Evolutionary conservation across 30 jellyfish, hydroid and myxozoan genomes (phyloP).

Genomic region (Hydractinia echinata): DNA sequence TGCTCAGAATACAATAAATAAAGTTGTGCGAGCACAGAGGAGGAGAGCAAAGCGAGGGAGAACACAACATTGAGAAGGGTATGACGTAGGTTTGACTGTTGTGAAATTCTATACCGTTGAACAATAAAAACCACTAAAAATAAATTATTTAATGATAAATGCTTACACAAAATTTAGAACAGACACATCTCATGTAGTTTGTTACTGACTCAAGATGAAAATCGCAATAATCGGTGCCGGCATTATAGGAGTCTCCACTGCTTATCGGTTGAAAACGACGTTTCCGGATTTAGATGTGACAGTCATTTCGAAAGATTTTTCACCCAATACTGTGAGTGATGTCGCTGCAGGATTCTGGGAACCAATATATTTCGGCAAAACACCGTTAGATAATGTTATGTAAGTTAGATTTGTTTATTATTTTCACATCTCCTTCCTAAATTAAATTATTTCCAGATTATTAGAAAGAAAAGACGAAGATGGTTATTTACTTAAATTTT

Average conservation of each 20-base stretch:
- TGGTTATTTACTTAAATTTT: not conserved
- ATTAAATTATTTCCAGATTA: not conserved
- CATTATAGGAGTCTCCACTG: slow-evolving; percentile 71
- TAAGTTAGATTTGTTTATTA: not conserved
- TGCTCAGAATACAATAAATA: too few species aligned
- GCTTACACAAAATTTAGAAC: too few species aligned
- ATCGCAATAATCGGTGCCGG: slow-evolving; percentile 90
- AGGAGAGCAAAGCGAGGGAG: too few species aligned
- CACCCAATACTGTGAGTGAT: slow-evolving; percentile 75
- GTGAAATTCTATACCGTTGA: too few species aligned
- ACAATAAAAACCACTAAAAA: too few species aligned
- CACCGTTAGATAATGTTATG: slow-evolving; percentile 73
- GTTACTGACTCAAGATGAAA: not conserved
- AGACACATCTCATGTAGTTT: too few species aligned
- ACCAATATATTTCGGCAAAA: slow-evolving; percentile 56
- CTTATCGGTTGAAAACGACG: slow-evolving; percentile 42
- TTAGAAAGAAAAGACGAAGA: not conserved
- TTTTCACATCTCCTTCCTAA: not conserved
- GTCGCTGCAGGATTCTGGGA: slow-evolving; percentile 93
- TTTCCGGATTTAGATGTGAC: slow-evolving; percentile 63
- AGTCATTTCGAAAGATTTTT: slow-evolving; percentile 49
- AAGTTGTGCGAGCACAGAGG: too few species aligned
- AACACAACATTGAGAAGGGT: too few species aligned
- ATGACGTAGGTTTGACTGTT: too few species aligned
- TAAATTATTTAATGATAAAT: too few species aligned